These are phyloP conservation scores for Rugalucina vietnamica DNA, from an alignment of 2,888 invertebrate species.

Conservation along the genomic window DNA sequence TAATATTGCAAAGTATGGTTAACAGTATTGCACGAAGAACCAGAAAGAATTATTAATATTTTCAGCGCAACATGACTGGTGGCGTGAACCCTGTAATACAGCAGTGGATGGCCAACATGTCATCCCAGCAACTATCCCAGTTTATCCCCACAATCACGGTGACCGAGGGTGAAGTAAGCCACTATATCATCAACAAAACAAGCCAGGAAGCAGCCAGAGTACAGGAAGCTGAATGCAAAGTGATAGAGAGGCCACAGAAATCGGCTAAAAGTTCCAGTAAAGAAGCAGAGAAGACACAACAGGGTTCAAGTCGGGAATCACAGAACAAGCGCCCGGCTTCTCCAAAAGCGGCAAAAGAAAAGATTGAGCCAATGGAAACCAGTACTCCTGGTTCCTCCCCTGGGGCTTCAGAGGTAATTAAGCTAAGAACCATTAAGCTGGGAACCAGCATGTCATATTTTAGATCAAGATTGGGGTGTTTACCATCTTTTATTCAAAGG, in stretches of 20 bases:
- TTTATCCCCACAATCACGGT: conserved; percentile 72
- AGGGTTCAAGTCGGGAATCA: conserved; percentile 21
- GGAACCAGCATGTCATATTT: too few species aligned
- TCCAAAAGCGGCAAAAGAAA: conserved; percentile 19
- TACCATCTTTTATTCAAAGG: too few species aligned
- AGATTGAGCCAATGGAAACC: conserved; percentile 62
- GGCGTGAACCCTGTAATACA: conserved; percentile 83
- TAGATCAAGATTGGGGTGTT: too few species aligned
- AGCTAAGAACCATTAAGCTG: too few species aligned
- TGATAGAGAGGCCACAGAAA: background rate
- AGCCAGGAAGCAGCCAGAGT: conserved; percentile 30
- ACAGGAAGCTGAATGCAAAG: background rate
- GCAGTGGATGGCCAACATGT: conserved; percentile 82
- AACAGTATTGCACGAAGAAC: too few species aligned
- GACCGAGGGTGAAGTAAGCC: conserved; percentile 68
- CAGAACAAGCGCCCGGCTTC: conserved; percentile 22
- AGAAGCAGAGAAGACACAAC: background rate
- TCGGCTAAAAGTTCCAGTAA: background rate
- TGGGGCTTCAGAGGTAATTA: conserved; percentile 61
- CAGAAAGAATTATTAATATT: too few species aligned
- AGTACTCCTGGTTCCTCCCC: conserved; percentile 55
- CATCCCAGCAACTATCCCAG: conserved; percentile 72
- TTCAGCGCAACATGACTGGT: conserved; percentile 80
- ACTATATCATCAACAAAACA: conserved; percentile 69
- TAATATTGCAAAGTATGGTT: too few species aligned